Evolutionary conservation across 1,140 invertebrate genomes (phyloP), one percentile per base, ranked within the genome.

Genomic region (Diorhabda elongata): DNA sequence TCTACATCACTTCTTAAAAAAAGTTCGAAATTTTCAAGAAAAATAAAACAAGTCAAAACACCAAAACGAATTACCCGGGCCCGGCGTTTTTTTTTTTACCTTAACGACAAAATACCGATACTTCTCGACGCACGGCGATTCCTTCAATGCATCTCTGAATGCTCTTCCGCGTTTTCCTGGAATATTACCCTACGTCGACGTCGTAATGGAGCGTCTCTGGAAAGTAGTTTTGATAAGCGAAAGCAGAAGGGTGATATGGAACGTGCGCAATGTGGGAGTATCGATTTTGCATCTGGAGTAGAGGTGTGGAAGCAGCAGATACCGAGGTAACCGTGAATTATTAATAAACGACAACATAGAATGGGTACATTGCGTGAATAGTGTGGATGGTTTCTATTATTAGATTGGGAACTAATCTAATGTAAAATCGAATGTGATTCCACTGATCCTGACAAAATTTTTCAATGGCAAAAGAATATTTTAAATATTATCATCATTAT

Each of bases 101-200:
- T n/a, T n/a, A n/a, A 52, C 47, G 47, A 52, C n/a, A 52, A 62
- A 62, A 62, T 62, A 42, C 61, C 61, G 61, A 62, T 44, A 44
- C 61, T 44, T 44, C 42, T 44, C 61, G 61, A 44, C 61, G 44
- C 61, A 62, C 43, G 61, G 6, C 43, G 9, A 6, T 11, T 59
- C 26, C 26, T n/a, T 52, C n/a, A 52, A 52, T 11, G 58, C 58
- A 59, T 59, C 58, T 11, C 58, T 59, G 58, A 26, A 62, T 62
- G 61, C 61, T 62, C 61, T 62, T 62, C 61, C 61, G 61, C 61
- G 61, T 62, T 44, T 62, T 62, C 61, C 9, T 44, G 61, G 44
- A 44, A 4, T 62, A 44, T 44, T 44, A 44, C 41, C 11, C 44
- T 42, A 62, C 61, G 61, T 44, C 61, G 61, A 44, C 61, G 61